These are phyloP conservation scores for Myanophis thanlyinensis DNA, from an alignment of 2,113 vertebrate species.

Conservation along the genomic window DNA sequence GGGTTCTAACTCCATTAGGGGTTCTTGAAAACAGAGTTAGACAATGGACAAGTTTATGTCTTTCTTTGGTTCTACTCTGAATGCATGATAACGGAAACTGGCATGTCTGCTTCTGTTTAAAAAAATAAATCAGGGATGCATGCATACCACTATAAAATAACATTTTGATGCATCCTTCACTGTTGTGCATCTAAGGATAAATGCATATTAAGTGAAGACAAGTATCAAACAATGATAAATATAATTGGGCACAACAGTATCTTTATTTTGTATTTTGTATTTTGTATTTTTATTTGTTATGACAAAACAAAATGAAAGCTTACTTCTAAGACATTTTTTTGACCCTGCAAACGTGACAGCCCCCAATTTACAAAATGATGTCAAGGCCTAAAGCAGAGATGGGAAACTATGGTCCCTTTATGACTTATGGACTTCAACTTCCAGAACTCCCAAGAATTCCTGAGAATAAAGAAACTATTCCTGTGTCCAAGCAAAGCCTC, in stretches of 20 bases:
- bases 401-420: neutral
- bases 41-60: neutral
- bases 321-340: neutral
- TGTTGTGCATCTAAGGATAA: neutral
- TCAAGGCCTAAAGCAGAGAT: neutral
- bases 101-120: neutral
- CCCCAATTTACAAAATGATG: neutral
- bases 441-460: neutral
- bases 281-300: neutral
- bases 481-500: neutral
- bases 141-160: neutral
- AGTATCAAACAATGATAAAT: neutral
- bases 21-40: neutral
- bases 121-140: neutral
- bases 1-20: neutral
- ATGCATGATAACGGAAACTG: neutral
- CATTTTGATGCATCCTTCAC: neutral
- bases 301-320: neutral
- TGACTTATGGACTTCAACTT: neutral
- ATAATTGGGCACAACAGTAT: neutral
- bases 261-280: neutral
- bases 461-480: neutral
- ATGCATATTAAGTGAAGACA: neutral
- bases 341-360: neutral
- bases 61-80: neutral